Percentiles rank a stretch among this genome's conserved stretches.
Evolutionary conservation across 1,140 invertebrate genomes (phyloP).

Genomic region (Hylyphantes graminicola): DNA sequence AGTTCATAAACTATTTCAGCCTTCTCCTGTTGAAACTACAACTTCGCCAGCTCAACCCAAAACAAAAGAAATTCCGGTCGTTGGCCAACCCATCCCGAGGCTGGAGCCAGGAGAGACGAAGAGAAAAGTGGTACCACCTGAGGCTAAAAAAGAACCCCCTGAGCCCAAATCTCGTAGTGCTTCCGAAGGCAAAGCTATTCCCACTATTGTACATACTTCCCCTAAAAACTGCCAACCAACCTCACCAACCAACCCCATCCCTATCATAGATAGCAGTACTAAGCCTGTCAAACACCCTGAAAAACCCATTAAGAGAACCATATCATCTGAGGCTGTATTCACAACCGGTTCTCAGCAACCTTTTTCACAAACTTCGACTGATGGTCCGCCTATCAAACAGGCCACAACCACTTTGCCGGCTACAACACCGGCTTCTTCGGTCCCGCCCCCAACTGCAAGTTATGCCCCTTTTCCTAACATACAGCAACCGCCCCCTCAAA

Average conservation of each 20-base stretch:
- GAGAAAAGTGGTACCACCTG: slow-evolving; percentile 14
- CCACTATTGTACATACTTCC: slow-evolving; percentile 17
- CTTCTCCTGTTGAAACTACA: slow-evolving; percentile 20
- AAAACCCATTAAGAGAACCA: neutral
- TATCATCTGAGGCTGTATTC: slow-evolving; percentile 18
- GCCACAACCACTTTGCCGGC: neutral
- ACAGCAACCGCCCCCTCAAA: slow-evolving; percentile 48
- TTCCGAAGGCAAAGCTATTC: slow-evolving; percentile 46
- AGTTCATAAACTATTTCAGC: neutral
- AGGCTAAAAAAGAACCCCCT: slow-evolving; percentile 13
- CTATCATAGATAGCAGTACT: neutral
- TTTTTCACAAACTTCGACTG: slow-evolving; percentile 6
- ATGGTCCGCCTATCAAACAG: neutral
- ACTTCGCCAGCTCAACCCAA: slow-evolving; percentile 35
- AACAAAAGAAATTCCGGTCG: neutral
- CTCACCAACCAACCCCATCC: slow-evolving; percentile 25
- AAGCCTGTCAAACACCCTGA: slow-evolving; percentile 14
- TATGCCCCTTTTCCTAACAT: slow-evolving; percentile 35
- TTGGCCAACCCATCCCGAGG: slow-evolving; percentile 28
- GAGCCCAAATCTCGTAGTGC: slow-evolving; percentile 1
- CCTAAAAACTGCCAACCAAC: slow-evolving; percentile 44
- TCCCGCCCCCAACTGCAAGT: slow-evolving; percentile 33
- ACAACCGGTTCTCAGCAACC: slow-evolving; percentile 4
- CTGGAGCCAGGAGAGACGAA: slow-evolving; percentile 51
- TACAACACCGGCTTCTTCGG: neutral